A percentile compares a stretch with the other conserved stretches of the same genome.
Evolutionary conservation across 30 jellyfish, hydroid and myxozoan species (phyloP).

Genomic region (Phacellophora camtschatica): DNA sequence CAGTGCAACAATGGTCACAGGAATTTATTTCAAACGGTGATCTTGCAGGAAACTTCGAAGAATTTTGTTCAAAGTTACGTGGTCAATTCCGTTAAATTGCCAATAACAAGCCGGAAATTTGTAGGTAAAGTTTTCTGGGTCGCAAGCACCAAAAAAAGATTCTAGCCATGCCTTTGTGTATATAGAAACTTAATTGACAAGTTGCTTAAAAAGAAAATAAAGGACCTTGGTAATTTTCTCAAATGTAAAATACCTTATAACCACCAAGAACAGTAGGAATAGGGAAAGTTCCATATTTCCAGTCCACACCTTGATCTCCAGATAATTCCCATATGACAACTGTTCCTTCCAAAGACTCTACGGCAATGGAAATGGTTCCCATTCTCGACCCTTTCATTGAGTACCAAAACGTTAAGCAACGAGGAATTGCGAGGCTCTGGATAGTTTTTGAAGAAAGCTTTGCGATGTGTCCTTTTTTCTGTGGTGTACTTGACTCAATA

Average conservation of each 20-base stretch:
- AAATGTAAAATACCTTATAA: slow-evolving; percentile 71
- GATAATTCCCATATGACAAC: slow-evolving; percentile 45
- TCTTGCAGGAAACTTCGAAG: no score
- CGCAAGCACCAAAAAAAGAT: no score
- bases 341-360: neutral
- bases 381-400: slow-evolving; percentile 72
- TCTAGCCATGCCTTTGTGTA: no score
- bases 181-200: no score
- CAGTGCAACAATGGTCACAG: no score
- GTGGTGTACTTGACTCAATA: slow-evolving; percentile 79
- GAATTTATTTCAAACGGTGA: no score
- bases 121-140: no score
- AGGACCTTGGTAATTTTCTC: no score
- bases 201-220: no score
- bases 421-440: slow-evolving; percentile 10
- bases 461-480: slow-evolving; percentile 49
- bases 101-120: no score
- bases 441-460: slow-evolving; percentile 29
- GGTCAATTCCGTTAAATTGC: no score
- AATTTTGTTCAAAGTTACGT: no score
- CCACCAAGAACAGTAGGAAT: slow-evolving; percentile 29
- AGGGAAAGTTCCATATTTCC: slow-evolving; percentile 62
- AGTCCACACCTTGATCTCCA: slow-evolving; percentile 64
- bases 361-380: slow-evolving; percentile 42
- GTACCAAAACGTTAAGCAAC: slow-evolving; percentile 74